Percentiles rank a stretch among this genome's conserved stretches.
Evolutionary conservation across 1,140 invertebrate genomes (phyloP).

Genomic region (Cheumatopsyche charites): DNA sequence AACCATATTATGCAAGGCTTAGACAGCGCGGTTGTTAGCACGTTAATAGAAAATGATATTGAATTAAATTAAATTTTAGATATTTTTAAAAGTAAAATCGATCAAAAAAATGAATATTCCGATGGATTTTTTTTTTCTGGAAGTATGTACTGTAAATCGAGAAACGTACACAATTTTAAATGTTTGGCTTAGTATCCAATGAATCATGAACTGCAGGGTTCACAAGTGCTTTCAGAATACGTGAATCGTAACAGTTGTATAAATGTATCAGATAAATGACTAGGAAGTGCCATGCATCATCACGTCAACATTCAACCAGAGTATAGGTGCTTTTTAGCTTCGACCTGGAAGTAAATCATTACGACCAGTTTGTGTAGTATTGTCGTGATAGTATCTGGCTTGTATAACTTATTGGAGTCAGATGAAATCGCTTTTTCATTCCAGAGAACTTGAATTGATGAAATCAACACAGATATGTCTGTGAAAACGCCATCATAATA

Average conservation of each 20-base stretch:
- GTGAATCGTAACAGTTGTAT: no score
- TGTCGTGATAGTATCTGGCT: not conserved
- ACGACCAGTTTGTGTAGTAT: not conserved
- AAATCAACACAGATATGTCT: not conserved
- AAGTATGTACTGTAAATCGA: no score
- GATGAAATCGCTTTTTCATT: not conserved
- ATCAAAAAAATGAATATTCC: no score
- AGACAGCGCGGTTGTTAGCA: no score
- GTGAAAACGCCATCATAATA: not conserved
- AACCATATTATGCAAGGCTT: no score
- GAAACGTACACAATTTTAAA: no score
- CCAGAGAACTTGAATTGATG: no score
- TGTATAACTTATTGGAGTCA: not conserved
- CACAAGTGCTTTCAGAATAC: no score
- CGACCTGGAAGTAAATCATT: slow-evolving; percentile 28
- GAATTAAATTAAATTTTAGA: not conserved
- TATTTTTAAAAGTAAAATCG: no score
- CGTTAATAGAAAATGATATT: not conserved
- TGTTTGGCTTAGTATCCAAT: no score
- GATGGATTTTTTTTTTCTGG: no score
- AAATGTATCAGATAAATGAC: not conserved
- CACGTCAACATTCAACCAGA: slow-evolving; percentile 1
- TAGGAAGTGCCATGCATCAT: slow-evolving; percentile 20
- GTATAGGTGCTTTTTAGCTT: not conserved
- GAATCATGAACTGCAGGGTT: no score